A percentile compares a stretch with the other conserved stretches of the same genome.
Conservation (phyloP, 2,113 vertebrate species). For the Connochaetes taurinus region DNA sequence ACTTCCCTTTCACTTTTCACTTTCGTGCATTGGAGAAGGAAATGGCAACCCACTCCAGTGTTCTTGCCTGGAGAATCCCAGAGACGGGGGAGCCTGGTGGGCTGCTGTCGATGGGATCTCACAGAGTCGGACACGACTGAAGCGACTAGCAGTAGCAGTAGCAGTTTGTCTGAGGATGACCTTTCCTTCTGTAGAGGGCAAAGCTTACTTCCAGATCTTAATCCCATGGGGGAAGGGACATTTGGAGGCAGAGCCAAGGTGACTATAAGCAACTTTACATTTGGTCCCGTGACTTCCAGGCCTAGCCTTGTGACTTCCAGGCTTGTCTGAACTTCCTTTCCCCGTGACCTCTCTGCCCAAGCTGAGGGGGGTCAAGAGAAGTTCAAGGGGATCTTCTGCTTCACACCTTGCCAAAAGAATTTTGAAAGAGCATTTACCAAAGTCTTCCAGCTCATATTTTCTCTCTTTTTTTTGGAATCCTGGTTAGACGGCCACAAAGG, state of each 20-base stretch:
- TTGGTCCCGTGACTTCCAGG: background rate
- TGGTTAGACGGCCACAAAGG: background rate
- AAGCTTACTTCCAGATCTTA: background rate
- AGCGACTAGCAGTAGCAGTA: too few species aligned
- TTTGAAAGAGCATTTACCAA: background rate
- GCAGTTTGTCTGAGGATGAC: background rate
- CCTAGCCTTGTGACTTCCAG: accelerated
- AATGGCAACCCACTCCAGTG: too few species aligned
- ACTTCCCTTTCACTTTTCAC: too few species aligned
- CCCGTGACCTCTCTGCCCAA: background rate
- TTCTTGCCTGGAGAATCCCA: too few species aligned
- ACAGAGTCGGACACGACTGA: too few species aligned
- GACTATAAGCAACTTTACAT: background rate
- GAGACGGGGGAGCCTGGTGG: too few species aligned
- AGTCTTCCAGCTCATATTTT: background rate
- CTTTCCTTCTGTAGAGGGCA: background rate
- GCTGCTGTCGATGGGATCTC: too few species aligned
- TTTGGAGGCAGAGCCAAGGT: background rate
- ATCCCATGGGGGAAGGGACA: background rate
- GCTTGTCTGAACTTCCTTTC: background rate
- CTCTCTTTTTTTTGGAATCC: background rate
- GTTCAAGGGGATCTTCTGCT: background rate
- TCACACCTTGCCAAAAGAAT: background rate
- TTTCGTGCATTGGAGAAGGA: too few species aligned
- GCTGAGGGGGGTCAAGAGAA: background rate